These are phyloP conservation scores for Psammodynastes pulverulentus DNA, from an alignment of 2,113 vertebrate genomes.

Conservation along the genomic window DNA sequence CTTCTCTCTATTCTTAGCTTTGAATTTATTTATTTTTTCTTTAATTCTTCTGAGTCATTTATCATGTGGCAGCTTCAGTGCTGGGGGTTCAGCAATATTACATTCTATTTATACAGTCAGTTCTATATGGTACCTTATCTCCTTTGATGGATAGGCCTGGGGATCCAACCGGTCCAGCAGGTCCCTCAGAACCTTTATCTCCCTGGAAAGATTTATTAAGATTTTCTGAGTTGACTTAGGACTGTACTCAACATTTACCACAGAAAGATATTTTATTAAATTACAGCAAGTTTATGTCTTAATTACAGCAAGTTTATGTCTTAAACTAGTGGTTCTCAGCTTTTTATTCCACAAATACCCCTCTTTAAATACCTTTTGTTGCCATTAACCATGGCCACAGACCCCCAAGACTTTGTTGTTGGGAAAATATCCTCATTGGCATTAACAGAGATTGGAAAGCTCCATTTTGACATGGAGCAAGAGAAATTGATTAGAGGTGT, in stretches of 20 bases:
- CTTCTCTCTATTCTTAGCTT: not conserved
- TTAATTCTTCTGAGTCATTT: not conserved
- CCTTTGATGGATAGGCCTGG: conserved; percentile 77
- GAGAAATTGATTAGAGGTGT: not conserved
- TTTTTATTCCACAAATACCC: not conserved
- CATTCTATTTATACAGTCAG: not conserved
- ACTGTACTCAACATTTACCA: not conserved
- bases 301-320: not conserved
- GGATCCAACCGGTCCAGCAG: conserved; percentile 68
- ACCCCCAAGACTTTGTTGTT: not conserved
- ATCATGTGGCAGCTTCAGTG: not conserved
- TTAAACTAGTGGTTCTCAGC: not conserved
- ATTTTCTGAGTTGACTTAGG: not conserved
- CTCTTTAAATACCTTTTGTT: not conserved
- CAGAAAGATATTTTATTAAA: not conserved
- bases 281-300: not conserved
- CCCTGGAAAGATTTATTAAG: conserved; percentile 70
- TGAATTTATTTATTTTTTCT: not conserved
- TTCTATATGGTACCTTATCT: conserved; percentile 73
- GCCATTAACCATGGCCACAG: not conserved
- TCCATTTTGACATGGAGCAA: not conserved
- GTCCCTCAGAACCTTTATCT: conserved; percentile 79
- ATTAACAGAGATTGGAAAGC: not conserved
- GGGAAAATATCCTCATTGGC: not conserved
- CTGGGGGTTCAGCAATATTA: not conserved